These are phyloP conservation scores for Corythaixoides concolor DNA, from an alignment of 2,113 vertebrate species.

Conservation along the genomic window DNA sequence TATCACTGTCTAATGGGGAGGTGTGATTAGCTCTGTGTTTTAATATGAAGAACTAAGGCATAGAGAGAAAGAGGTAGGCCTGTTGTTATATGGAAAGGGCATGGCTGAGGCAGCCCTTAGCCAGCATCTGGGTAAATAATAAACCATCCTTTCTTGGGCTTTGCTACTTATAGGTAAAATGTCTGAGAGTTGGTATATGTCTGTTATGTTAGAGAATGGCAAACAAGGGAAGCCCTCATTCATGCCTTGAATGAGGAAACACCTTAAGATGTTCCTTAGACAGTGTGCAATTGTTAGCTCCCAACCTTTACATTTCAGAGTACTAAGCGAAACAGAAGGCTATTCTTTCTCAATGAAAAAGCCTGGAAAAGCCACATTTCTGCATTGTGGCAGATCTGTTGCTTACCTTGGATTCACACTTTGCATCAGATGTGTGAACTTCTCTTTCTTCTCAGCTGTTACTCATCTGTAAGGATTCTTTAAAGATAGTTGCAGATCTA, in stretches of 20 bases:
- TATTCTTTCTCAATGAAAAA: neutral
- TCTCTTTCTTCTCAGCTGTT: constrained; percentile 1
- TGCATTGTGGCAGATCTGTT: neutral
- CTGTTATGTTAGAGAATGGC: neutral
- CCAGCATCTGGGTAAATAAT: neutral
- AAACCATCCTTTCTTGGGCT: neutral
- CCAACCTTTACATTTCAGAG: neutral
- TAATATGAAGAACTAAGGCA: neutral
- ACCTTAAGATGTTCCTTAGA: neutral
- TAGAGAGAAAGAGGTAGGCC: neutral
- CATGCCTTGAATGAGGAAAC: neutral
- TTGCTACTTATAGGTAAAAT: neutral
- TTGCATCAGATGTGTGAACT: neutral
- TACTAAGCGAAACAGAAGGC: neutral
- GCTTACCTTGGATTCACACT: constrained; percentile 11
- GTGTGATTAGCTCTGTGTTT: neutral
- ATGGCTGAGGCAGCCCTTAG: neutral
- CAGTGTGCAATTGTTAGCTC: neutral
- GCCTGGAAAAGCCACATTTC: neutral
- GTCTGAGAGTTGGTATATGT: neutral
- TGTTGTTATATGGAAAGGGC: neutral
- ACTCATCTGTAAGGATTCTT: neutral
- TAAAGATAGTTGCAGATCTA: neutral
- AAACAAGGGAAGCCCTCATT: neutral
- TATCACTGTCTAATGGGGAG: neutral